Conservation (phyloP, 2,113 vertebrate species). For the Origma solitaria region DNA sequence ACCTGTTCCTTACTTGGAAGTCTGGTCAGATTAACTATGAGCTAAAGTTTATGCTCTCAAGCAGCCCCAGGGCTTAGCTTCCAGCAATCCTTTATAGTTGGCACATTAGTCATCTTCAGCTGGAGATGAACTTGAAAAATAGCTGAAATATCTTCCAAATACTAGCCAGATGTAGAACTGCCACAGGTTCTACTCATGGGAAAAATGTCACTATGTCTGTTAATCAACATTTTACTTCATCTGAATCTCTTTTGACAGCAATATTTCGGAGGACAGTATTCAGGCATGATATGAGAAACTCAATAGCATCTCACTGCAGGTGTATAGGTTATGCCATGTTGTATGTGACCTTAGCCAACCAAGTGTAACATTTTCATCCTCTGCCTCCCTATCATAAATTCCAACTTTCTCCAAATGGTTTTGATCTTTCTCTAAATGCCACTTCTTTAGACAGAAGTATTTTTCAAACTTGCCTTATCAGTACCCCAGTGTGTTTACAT, state of each 20-base stretch:
- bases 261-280: neutral
- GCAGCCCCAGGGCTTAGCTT: neutral
- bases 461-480: neutral
- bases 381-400: neutral
- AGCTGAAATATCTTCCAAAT: neutral
- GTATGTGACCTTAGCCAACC: neutral
- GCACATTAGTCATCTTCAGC: constrained; percentile 3
- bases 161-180: neutral
- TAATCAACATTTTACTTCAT: constrained; percentile 23
- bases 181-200: neutral
- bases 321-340: neutral
- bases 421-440: neutral
- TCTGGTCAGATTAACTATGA: constrained; percentile 16
- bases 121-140: constrained; percentile 19
- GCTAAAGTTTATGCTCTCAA: neutral
- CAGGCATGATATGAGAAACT: neutral
- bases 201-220: neutral
- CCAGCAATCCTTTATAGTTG: constrained; percentile 6
- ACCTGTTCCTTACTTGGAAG: neutral
- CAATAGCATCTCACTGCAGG: neutral
- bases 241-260: neutral
- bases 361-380: neutral
- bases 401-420: neutral
- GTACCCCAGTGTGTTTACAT: neutral
- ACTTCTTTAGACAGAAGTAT: neutral